These are phyloP conservation scores for Sphaeridia pumilis DNA, from an alignment of 2,888 invertebrate genomes.

Conservation along the genomic window DNA sequence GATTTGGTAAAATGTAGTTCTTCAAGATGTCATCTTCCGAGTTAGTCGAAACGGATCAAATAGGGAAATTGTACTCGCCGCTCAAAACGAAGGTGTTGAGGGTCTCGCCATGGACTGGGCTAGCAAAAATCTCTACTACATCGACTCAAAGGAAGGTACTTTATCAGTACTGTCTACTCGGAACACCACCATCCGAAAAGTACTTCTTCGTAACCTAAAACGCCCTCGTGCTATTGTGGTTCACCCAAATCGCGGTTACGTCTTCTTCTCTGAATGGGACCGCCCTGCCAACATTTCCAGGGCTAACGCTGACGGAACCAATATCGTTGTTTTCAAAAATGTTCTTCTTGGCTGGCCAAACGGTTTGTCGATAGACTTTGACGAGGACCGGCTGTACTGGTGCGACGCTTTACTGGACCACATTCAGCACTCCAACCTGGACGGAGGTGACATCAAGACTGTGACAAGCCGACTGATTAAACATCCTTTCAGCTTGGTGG, in stretches of 20 bases:
- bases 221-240: constrained; percentile 92
- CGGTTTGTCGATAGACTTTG: constrained; percentile 85
- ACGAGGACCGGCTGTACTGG: constrained; percentile 83
- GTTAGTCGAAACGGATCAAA: constrained; percentile 42
- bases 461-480: constrained; percentile 73
- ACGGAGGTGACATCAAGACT: constrained; percentile 81
- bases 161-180: constrained; percentile 81
- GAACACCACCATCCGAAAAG: constrained; percentile 70
- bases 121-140: constrained; percentile 87
- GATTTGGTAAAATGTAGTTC: too few relatives aligned
- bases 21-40: constrained; percentile 82
- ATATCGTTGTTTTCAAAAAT: constrained; percentile 74
- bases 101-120: constrained; percentile 93
- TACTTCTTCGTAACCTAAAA: constrained; percentile 73
- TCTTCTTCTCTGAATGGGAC: constrained; percentile 95
- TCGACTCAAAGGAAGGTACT: constrained; percentile 86
- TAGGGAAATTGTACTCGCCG: constrained; percentile 79
- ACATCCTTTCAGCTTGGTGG: constrained; percentile 85
- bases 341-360: constrained; percentile 95
- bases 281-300: constrained; percentile 92
- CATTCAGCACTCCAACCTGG: constrained; percentile 82
- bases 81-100: constrained; percentile 94
- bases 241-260: constrained; percentile 74
- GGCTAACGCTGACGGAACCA: constrained; percentile 79
- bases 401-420: constrained; percentile 88